phyloP scores from a whole-genome alignment of 2,797 vertebrate species.

The Smutsia temminckii region DNA sequence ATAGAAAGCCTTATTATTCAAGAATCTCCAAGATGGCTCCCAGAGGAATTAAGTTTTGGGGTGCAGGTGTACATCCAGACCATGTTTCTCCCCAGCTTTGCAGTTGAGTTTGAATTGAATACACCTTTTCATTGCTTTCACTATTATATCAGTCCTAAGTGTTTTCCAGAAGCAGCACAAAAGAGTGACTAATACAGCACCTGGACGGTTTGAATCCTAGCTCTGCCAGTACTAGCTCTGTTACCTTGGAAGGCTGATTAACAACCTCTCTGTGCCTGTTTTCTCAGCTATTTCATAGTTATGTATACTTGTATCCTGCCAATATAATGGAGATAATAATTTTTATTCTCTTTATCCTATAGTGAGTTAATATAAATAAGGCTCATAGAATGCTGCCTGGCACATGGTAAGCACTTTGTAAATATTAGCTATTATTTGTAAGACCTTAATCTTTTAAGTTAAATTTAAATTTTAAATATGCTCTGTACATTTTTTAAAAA shows the following conservation, averaged over 20 bases:
- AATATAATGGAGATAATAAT: background rate
- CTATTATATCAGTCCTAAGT: background rate
- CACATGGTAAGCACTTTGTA: background rate
- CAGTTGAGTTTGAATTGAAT: background rate
- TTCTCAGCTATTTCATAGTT: background rate
- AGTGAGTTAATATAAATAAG: conserved; percentile 17
- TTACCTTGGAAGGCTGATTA: background rate
- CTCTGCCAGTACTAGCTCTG: background rate
- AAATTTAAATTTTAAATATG: conserved; percentile 26
- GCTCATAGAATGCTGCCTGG: background rate
- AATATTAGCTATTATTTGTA: background rate
- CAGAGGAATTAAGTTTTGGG: background rate
- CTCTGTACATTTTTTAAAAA: background rate
- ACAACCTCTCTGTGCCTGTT: background rate
- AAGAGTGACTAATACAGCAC: too few relatives aligned
- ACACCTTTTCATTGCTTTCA: background rate
- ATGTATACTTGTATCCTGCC: too few relatives aligned
- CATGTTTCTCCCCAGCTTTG: background rate
- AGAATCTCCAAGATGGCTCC: background rate
- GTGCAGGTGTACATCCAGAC: background rate
- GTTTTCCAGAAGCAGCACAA: background rate
- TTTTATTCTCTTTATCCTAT: background rate
- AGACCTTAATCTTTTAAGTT: background rate
- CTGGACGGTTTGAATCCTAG: background rate
- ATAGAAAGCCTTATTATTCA: background rate